These are phyloP conservation scores for Linnaemya vulpina DNA, from an alignment of 2,888 invertebrate species.

Conservation along the genomic window DNA sequence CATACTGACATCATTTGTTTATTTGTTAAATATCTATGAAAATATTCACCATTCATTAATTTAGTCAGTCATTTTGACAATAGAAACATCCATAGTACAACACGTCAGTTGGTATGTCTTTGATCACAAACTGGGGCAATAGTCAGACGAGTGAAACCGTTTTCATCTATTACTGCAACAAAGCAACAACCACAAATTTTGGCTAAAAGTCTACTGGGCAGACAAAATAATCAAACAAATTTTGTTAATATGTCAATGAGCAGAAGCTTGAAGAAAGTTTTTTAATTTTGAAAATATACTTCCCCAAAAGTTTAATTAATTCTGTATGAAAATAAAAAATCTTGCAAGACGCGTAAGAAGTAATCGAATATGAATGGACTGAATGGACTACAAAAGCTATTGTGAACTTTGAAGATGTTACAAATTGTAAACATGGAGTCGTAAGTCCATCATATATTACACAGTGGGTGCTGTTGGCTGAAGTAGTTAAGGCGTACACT, in stretches of 20 bases:
- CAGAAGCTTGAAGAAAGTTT: constrained; percentile 26
- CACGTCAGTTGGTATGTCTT: background rate
- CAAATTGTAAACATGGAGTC: too few species aligned
- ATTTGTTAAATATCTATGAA: background rate
- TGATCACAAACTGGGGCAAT: constrained; percentile 46
- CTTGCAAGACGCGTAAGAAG: too few species aligned
- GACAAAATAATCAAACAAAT: constrained; percentile 15
- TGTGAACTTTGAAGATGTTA: too few species aligned
- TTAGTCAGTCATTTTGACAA: constrained; percentile 28
- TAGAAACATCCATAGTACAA: constrained; percentile 35
- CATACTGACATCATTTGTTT: constrained; percentile 24
- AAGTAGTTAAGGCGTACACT: too few species aligned
- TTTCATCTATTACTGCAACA: constrained; percentile 25
- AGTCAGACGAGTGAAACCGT: background rate
- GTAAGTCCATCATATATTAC: too few species aligned
- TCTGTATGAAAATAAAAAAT: too few species aligned
- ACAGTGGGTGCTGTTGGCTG: too few species aligned
- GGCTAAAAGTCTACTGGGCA: constrained; percentile 52
- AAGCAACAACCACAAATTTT: constrained; percentile 23
- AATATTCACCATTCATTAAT: constrained; percentile 11
- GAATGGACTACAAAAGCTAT: too few species aligned
- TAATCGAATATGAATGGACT: too few species aligned
- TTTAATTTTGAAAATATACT: background rate
- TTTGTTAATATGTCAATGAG: background rate
- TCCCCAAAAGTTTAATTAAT: too few species aligned